These are phyloP conservation scores for Macrotrachela quadricornifera DNA, from an alignment of 1,140 invertebrate species.

Conservation along the genomic window DNA sequence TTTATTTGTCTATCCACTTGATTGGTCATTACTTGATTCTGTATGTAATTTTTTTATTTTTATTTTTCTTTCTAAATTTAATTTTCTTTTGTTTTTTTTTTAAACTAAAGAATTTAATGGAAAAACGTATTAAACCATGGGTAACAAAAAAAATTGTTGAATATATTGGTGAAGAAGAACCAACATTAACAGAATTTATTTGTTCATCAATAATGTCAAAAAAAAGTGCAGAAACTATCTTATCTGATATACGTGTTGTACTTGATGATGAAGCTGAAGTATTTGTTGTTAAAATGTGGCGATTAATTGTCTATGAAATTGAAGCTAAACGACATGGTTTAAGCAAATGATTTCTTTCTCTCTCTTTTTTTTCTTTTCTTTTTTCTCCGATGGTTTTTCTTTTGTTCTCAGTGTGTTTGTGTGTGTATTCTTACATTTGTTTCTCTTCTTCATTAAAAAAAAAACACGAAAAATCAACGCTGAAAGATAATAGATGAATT, in stretches of 20 bases:
- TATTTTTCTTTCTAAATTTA: no score
- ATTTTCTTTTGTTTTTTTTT: no score
- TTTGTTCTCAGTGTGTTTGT: no score
- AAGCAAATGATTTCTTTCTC: background rate
- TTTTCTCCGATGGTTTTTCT: no score
- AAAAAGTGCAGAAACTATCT: slow-evolving; percentile 68
- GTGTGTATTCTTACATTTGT: no score
- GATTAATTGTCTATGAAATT: slow-evolving; percentile 91
- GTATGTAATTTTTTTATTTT: slow-evolving; percentile 94
- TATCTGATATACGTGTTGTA: slow-evolving; percentile 96
- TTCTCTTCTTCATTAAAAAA: no score
- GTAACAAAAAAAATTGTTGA: slow-evolving; percentile 98
- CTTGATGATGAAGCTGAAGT: slow-evolving; percentile 97
- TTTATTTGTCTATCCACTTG: slow-evolving; percentile 73
- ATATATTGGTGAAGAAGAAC: slow-evolving; percentile 95
- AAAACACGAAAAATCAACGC: no score
- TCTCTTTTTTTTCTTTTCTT: no score
- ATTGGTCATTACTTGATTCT: slow-evolving; percentile 64
- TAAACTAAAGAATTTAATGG: slow-evolving; percentile 74
- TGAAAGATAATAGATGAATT: no score
- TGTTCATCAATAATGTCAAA: slow-evolving; percentile 86
- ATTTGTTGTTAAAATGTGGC: slow-evolving; percentile 99
- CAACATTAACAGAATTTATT: slow-evolving; percentile 92
- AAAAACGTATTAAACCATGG: slow-evolving; percentile 89
- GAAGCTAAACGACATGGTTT: slow-evolving; percentile 51